A percentile compares a stretch with the other conserved stretches of the same genome.
These are phyloP conservation scores for Geotrupes spiniger DNA, from an alignment of 2,888 invertebrate species.

Conservation along the genomic window DNA sequence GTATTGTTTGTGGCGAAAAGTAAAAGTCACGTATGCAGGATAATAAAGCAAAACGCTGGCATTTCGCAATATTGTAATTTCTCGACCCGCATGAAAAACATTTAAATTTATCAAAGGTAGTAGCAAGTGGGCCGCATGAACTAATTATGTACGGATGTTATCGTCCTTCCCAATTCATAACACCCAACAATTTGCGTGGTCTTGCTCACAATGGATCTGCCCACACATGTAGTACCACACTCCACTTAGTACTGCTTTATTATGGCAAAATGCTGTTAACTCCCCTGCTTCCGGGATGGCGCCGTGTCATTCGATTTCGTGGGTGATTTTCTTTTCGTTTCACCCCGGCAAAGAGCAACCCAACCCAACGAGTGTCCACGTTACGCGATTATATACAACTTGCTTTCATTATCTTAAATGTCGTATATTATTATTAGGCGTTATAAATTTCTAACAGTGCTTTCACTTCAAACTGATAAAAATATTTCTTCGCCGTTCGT, in stretches of 20 bases:
- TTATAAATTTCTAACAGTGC: too few relatives aligned
- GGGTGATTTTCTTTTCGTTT: conserved; percentile 4
- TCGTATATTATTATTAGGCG: too few relatives aligned
- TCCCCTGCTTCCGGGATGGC: conserved; percentile 3
- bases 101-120: conserved; percentile 1
- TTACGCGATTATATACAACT: neutral
- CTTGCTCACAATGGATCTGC: conserved; percentile 3
- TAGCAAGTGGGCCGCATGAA: conserved; percentile 8
- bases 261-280: neutral
- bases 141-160: conserved; percentile 13
- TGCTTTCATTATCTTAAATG: neutral
- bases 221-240: conserved; percentile 2
- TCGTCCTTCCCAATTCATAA: conserved; percentile 10
- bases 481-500: too few relatives aligned
- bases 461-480: too few relatives aligned
- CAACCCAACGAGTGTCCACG: neutral
- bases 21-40: too few relatives aligned
- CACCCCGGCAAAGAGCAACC: conserved; percentile 2
- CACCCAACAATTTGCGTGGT: conserved; percentile 14
- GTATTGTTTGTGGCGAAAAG: too few relatives aligned
- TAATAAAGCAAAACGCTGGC: neutral
- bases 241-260: too few relatives aligned
- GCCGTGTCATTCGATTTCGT: conserved; percentile 3
- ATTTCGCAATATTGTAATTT: neutral
- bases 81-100: neutral